phyloP scores from a whole-genome alignment of 2,113 vertebrate species.

The Actenoides hombroni region DNA sequence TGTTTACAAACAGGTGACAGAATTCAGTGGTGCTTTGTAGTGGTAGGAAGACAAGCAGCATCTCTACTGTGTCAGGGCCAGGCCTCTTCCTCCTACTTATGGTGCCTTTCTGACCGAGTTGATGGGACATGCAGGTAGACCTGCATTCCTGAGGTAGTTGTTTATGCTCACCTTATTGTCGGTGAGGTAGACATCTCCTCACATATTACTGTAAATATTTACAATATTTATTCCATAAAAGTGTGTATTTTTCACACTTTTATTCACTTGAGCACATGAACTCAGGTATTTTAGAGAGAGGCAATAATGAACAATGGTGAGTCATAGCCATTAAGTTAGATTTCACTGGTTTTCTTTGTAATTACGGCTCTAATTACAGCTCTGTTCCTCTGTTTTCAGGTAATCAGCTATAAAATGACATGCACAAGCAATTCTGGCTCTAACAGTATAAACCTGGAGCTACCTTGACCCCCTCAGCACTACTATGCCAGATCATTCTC shows the following conservation, averaged over 20 bases:
- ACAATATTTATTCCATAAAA: neutral
- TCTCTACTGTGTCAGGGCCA: neutral
- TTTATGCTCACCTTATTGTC: neutral
- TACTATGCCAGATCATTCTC: neutral
- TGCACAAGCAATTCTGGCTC: neutral
- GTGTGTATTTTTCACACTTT: neutral
- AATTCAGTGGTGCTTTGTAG: neutral
- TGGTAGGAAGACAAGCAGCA: neutral
- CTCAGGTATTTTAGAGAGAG: neutral
- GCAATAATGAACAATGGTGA: neutral
- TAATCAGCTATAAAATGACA: neutral
- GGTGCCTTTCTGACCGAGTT: neutral
- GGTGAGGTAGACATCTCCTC: neutral
- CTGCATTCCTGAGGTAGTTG: neutral
- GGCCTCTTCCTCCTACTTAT: too few relatives aligned
- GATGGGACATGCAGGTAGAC: neutral
- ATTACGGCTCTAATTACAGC: neutral
- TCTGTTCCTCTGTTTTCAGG: neutral
- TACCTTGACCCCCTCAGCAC: neutral
- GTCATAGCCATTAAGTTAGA: neutral
- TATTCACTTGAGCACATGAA: neutral
- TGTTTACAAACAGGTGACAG: neutral
- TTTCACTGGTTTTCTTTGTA: neutral
- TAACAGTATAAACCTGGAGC: neutral
- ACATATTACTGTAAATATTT: neutral